A percentile compares a stretch with the other conserved stretches of the same genome.
Evolutionary conservation across 2,113 vertebrate species (phyloP).

Genomic region (Neodon shergylaensis): DNA sequence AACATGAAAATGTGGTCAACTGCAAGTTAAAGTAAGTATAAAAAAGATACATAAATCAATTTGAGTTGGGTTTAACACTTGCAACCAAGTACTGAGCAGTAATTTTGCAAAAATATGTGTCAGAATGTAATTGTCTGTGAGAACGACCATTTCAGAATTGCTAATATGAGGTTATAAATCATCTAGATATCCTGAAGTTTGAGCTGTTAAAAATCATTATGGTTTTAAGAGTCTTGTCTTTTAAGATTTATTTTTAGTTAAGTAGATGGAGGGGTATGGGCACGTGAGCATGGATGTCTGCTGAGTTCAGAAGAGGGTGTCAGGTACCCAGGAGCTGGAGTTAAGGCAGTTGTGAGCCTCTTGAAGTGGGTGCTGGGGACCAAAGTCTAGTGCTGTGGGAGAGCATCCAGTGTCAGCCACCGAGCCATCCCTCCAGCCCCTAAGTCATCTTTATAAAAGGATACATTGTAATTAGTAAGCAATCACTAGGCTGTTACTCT

Average conservation of each 20-base stretch:
- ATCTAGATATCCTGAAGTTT: neutral
- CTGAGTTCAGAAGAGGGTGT: neutral
- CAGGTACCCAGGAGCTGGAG: neutral
- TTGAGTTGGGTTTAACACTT: neutral
- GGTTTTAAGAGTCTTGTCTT: neutral
- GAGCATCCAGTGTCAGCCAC: neutral
- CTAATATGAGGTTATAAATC: neutral
- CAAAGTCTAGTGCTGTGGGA: neutral
- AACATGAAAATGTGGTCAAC: neutral
- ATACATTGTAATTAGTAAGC: neutral
- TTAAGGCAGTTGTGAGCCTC: neutral
- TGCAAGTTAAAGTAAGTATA: conserved; percentile 34
- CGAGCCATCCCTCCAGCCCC: neutral
- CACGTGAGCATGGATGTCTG: neutral
- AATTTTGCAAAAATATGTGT: neutral
- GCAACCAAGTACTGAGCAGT: neutral
- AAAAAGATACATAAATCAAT: neutral
- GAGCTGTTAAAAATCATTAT: neutral
- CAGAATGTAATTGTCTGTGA: neutral
- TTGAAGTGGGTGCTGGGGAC: neutral
- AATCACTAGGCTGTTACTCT: neutral
- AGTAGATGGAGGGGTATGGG: neutral
- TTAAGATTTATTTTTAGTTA: neutral
- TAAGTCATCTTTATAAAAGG: neutral
- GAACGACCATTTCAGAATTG: neutral